Base-by-base conservation (phyloP, 2,888 invertebrate species). In the Craniophora ligustri region DNA sequence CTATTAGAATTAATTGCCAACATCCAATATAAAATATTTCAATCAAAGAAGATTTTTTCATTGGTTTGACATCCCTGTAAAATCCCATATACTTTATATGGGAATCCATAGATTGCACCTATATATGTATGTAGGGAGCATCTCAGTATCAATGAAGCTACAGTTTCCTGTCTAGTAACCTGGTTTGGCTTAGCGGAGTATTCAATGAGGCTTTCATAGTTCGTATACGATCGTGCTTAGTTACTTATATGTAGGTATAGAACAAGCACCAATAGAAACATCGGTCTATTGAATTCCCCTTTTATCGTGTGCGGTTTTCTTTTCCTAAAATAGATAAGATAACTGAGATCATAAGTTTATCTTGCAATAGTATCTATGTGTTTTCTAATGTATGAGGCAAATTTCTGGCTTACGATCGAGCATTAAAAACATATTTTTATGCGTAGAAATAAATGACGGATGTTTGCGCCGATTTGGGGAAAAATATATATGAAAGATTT, bases 121-220 rank as follows among this genome's bases (percentile, higher is more conserved):
- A 49, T 6, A 2, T 42, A 65, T n/a, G 7, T 63, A 44, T 2
- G 1, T 31, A 47, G 30, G 14, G 45, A 42, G 18, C 10, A 45
- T 44, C 46, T 38, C 19, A 40, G 70, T 78, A 76, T 85, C 79
- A 84, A 84, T 82, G 79, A 71, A 75, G 66, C 69, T 88, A 88
- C 76, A 87, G 88, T 88, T 88, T 86, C 84, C 85, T 82, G 77
- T 72, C 67, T 71, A 66, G 75, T 69, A 78, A 76, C 79, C 75
- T 75, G 75, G 70, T 68, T 67, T 61, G 38, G 38, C 53, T 65
- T 58, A 50, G 66, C 58, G 54, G 58, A 57, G 54, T 68, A 72
- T 71, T 75, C 71, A 75, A 74, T 78, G 74, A 75, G 36, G 76
- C 79, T 81, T 79, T 75, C 67, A 68, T 67, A 63, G 61, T 66